Conservation (phyloP, 2,888 invertebrate genomes). For the Leptogaster cylindrica region DNA sequence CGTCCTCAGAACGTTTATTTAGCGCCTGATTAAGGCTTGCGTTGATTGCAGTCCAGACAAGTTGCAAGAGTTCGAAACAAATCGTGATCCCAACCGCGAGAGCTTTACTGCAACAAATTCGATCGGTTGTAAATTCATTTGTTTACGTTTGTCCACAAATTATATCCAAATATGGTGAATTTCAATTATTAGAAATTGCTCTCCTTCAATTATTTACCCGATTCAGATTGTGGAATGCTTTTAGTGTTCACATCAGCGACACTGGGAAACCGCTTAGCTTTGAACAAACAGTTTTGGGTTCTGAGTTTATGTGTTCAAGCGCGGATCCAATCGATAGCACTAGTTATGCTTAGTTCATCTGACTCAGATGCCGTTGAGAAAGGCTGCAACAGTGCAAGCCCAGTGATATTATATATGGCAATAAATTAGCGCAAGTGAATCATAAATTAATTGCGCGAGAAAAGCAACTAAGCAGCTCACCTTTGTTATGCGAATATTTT, state of each 20-base stretch:
- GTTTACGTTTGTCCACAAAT: neutral
- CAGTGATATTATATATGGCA: neutral
- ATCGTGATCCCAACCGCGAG: too few relatives aligned
- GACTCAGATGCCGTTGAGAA: neutral
- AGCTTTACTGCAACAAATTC: too few relatives aligned
- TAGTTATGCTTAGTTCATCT: neutral
- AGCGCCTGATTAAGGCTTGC: too few relatives aligned
- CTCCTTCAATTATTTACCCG: neutral
- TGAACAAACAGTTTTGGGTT: too few relatives aligned
- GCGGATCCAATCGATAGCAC: neutral
- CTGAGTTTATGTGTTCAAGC: neutral
- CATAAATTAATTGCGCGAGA: slow-evolving; percentile 7
- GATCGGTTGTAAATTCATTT: too few relatives aligned
- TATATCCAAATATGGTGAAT: neutral
- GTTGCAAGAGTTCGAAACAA: too few relatives aligned
- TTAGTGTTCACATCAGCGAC: neutral
- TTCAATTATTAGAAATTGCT: neutral
- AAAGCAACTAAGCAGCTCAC: neutral
- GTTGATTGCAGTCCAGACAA: too few relatives aligned
- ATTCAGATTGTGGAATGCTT: neutral
- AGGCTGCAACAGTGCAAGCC: neutral
- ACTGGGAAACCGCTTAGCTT: neutral
- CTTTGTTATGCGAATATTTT: neutral
- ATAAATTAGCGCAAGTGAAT: neutral
- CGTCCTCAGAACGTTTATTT: too few relatives aligned